Evolutionary conservation across 1,140 invertebrate species (phyloP).

Genomic region (Armadillidium nasatum): DNA sequence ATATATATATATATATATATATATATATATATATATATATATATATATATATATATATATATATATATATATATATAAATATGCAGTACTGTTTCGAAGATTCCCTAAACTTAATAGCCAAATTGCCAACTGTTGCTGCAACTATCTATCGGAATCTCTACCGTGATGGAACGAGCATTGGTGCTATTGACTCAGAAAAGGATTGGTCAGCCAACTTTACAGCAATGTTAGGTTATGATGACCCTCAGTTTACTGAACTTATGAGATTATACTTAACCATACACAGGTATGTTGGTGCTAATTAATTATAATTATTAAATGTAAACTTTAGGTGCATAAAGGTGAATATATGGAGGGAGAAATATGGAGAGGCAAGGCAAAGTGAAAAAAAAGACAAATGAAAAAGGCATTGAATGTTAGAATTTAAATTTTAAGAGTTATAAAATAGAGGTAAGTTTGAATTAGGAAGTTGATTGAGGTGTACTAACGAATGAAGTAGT

Average conservation of each 20-base stretch:
- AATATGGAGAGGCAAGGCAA: too few species aligned
- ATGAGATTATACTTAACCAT: conserved; percentile 94
- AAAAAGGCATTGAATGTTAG: too few species aligned
- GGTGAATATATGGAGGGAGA: too few species aligned
- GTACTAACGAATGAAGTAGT: too few species aligned
- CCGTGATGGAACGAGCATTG: conserved; percentile 69
- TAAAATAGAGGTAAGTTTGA: too few species aligned
- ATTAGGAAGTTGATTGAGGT: too few species aligned
- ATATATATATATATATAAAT: conserved; percentile 39
- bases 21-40: not conserved
- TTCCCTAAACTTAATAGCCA: conserved; percentile 92
- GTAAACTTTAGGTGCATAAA: not conserved
- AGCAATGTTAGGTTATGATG: conserved; percentile 85
- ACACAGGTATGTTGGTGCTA: conserved; percentile 61
- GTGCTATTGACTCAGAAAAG: conserved; percentile 78
- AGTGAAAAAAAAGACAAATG: too few species aligned
- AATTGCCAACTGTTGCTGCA: conserved; percentile 88
- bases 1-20: not conserved
- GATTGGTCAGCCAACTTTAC: conserved; percentile 95
- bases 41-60: too few species aligned
- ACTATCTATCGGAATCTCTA: conserved; percentile 91
- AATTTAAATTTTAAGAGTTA: too few species aligned
- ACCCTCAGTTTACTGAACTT: conserved; percentile 78
- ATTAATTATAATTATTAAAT: conserved; percentile 18
- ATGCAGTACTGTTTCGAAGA: conserved; percentile 74